A percentile compares a stretch with the other conserved stretches of the same genome.
phyloP scores from a whole-genome alignment of 1,140 invertebrate species.

The Liolophura sinensis region DNA sequence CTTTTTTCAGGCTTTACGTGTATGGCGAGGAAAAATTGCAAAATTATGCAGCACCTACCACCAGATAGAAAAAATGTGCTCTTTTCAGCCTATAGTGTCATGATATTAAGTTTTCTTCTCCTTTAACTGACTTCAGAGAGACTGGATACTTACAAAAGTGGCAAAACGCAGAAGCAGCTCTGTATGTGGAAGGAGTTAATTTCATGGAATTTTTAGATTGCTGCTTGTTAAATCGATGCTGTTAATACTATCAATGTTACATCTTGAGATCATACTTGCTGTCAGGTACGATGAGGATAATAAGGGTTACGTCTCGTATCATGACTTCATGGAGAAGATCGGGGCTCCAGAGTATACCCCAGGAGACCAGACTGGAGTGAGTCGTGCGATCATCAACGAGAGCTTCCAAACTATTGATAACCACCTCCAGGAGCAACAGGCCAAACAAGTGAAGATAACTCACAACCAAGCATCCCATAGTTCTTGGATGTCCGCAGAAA shows the following conservation, averaged over 20 bases:
- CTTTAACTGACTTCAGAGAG: too few relatives aligned
- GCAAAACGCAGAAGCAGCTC: too few relatives aligned
- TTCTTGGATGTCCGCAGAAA: constrained; percentile 38
- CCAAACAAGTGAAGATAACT: constrained; percentile 48
- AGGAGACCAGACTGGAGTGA: constrained; percentile 38
- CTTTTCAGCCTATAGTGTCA: too few relatives aligned
- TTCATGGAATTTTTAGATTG: too few relatives aligned
- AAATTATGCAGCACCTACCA: too few relatives aligned
- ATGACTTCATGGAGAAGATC: constrained; percentile 45
- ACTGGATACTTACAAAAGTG: too few relatives aligned
- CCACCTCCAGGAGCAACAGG: constrained; percentile 39
- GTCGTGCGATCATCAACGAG: constrained; percentile 42
- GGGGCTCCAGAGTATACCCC: constrained; percentile 46
- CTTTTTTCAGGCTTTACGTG: too few relatives aligned
- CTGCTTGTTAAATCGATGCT: too few relatives aligned
- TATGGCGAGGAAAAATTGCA: too few relatives aligned
- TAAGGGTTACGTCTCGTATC: constrained; percentile 43
- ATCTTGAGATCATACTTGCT: neutral
- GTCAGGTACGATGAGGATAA: constrained; percentile 42
- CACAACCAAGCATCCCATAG: constrained; percentile 45
- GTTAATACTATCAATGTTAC: neutral
- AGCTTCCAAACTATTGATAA: constrained; percentile 40
- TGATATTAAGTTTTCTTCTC: too few relatives aligned
- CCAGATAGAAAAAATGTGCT: too few relatives aligned
- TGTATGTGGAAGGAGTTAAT: too few relatives aligned